phyloP scores from a whole-genome alignment of 2,113 vertebrate species.

The Gasterosteus nipponicus region DNA sequence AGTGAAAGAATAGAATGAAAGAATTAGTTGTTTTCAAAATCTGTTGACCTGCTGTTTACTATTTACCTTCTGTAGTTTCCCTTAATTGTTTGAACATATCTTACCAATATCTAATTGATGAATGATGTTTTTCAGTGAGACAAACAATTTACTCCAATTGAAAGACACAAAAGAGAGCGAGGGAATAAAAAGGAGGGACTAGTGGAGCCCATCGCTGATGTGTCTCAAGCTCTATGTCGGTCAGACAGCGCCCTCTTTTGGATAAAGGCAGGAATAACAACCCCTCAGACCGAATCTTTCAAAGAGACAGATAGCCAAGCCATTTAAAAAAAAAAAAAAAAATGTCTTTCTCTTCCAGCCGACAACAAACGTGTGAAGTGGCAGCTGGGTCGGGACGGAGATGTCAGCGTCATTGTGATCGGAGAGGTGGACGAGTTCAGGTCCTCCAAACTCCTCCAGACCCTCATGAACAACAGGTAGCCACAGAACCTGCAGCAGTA shows the following conservation, averaged over 20 bases:
- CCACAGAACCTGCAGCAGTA: not conserved
- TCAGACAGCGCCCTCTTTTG: constrained; percentile 72
- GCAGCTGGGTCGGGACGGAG: constrained; percentile 81
- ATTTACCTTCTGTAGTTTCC: not conserved
- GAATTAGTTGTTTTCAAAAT: not conserved
- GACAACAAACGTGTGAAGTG: constrained; percentile 79
- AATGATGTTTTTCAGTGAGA: not conserved
- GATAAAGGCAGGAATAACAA: constrained; percentile 35
- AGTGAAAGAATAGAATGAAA: not conserved
- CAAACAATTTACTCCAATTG: not conserved
- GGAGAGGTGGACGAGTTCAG: constrained; percentile 76
- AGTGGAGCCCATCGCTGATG: not conserved
- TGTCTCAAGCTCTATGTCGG: constrained; percentile 18
- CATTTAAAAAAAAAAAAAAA: no score
- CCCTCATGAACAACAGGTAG: constrained; percentile 66
- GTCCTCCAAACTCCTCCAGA: constrained; percentile 75
- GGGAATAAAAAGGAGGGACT: not conserved
- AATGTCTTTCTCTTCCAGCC: constrained; percentile 41
- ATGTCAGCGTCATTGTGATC: constrained; percentile 78
- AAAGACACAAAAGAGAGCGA: not conserved
- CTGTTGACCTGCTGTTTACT: not conserved
- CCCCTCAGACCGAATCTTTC: not conserved
- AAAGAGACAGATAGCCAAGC: not conserved
- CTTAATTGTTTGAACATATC: not conserved
- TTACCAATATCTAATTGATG: not conserved